A percentile compares a stretch with the other conserved stretches of the same genome.
phyloP scores from a whole-genome alignment of 2,113 vertebrate genomes.

The Cyprinodon brontotheroides region DNA sequence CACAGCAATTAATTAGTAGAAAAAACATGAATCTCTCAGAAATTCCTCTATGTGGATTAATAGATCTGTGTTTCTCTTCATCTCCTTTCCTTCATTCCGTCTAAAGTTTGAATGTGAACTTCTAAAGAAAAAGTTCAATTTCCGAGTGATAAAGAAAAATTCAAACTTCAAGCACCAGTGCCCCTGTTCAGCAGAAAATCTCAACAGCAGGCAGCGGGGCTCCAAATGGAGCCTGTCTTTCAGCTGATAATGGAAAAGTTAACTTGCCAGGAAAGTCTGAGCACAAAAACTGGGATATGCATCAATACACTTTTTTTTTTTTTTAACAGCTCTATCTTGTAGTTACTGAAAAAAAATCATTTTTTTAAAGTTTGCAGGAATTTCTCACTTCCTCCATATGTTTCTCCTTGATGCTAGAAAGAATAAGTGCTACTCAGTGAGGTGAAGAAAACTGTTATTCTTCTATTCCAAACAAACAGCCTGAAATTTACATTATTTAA shows the following conservation, averaged over 20 bases:
- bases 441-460: constrained; percentile 27
- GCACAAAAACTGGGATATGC: constrained; percentile 33
- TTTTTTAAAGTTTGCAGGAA: background rate
- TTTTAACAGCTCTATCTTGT: constrained; percentile 10
- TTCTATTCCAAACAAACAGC: constrained; percentile 9
- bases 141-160: background rate
- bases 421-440: constrained; percentile 14
- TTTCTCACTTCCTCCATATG: constrained; percentile 44
- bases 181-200: constrained; percentile 13
- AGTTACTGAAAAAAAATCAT: constrained; percentile 22
- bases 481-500: background rate
- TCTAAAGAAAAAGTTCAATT: background rate
- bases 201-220: constrained; percentile 27
- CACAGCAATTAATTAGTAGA: too few relatives aligned
- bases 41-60: background rate
- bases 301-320: constrained; percentile 21
- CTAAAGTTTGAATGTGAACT: background rate
- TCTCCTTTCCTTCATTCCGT: background rate
- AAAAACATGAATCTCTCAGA: too few relatives aligned
- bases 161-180: constrained; percentile 19
- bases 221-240: constrained; percentile 36
- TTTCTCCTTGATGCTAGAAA: constrained; percentile 29
- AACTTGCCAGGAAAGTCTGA: constrained; percentile 34
- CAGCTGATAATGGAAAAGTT: constrained; percentile 45
- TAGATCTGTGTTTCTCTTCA: background rate